These are phyloP conservation scores for Eubasilissa regina DNA, from an alignment of 1,140 invertebrate species.

Conservation along the genomic window DNA sequence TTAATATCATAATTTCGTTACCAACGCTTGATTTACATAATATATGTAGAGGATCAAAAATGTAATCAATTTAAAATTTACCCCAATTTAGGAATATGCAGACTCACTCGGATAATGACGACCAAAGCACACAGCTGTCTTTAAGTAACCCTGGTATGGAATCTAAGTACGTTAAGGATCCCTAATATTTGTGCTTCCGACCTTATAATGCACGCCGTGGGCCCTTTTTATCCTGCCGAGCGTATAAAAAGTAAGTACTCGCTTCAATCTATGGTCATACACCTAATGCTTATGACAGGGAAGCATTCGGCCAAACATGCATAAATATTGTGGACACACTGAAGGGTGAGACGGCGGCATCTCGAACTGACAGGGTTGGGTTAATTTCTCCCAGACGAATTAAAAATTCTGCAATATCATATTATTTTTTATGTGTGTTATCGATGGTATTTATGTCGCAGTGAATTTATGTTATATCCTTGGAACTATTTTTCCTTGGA, in stretches of 20 bases:
- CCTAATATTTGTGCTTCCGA: constrained; percentile 23
- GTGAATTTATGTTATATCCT: too few species aligned
- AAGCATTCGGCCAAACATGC: constrained; percentile 38
- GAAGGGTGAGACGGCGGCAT: constrained; percentile 8
- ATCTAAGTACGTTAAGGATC: not conserved
- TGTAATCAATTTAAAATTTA: too few species aligned
- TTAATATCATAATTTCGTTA: not conserved
- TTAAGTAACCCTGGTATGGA: constrained; percentile 6
- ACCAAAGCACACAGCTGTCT: constrained; percentile 15
- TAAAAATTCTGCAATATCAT: too few species aligned
- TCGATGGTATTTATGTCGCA: too few species aligned
- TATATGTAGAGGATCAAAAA: too few species aligned
- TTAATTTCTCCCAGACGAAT: too few species aligned
- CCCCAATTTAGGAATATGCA: too few species aligned
- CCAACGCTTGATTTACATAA: not conserved
- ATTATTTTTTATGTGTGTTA: too few species aligned
- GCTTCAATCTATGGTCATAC: constrained; percentile 23
- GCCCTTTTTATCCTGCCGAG: constrained; percentile 28
- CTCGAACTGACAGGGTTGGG: constrained; percentile 3
- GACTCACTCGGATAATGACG: not conserved
- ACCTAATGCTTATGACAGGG: constrained; percentile 30
- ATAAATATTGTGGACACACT: constrained; percentile 43
- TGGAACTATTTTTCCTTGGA: too few species aligned
- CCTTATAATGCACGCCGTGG: constrained; percentile 23
- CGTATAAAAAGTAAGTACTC: constrained; percentile 37